These are phyloP conservation scores for Pogonomyrmex californicus DNA, from an alignment of 1,140 invertebrate genomes.

Conservation along the genomic window DNA sequence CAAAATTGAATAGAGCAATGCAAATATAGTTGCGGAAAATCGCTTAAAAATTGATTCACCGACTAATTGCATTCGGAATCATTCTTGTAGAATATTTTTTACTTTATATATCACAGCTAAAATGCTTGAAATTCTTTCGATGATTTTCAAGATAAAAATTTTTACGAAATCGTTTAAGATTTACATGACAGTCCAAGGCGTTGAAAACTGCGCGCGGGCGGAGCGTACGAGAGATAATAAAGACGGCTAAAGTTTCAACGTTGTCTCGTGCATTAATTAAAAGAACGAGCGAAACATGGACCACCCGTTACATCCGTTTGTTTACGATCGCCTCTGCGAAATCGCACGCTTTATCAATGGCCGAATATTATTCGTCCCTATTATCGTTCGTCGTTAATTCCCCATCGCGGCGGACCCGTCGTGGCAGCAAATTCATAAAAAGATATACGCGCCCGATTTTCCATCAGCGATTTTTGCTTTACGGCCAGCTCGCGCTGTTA, in stretches of 20 bases:
- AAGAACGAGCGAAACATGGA: background rate
- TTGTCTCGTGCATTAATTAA: constrained; percentile 37
- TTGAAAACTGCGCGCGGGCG: constrained; percentile 19
- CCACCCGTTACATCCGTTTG: constrained; percentile 67
- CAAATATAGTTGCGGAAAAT: background rate
- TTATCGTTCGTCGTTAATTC: constrained; percentile 50
- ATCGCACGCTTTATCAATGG: constrained; percentile 48
- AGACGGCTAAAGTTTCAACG: background rate
- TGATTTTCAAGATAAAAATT: constrained; percentile 19
- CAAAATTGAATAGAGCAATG: background rate
- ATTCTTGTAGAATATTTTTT: background rate
- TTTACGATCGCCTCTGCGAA: constrained; percentile 50
- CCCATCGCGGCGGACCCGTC: background rate
- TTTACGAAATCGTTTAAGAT: constrained; percentile 4
- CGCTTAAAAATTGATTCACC: background rate
- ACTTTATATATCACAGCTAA: background rate
- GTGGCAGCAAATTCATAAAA: constrained; percentile 59
- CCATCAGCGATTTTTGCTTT: constrained; percentile 53
- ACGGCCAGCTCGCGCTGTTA: constrained; percentile 45
- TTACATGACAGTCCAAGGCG: background rate
- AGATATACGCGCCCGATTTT: constrained; percentile 41
- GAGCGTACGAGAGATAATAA: constrained; percentile 19
- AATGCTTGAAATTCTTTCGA: background rate
- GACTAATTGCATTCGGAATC: background rate
- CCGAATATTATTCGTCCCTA: constrained; percentile 43